Evolutionary conservation across 2,797 vertebrate genomes (phyloP), one percentile per base, ranked within the genome.

Genomic region (Oreochromis mossambicus): DNA sequence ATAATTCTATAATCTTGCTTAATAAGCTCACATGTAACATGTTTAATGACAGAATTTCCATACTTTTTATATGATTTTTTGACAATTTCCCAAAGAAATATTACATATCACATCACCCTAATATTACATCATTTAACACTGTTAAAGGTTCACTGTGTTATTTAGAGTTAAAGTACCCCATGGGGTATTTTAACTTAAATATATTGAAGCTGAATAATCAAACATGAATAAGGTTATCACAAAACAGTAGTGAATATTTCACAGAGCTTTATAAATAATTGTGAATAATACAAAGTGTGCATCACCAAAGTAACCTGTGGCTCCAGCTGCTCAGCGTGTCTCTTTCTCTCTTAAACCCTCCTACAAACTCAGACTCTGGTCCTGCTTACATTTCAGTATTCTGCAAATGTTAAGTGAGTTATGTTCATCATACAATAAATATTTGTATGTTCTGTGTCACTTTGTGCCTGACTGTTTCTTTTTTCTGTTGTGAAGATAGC

Each of bases 31-130:
- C 7, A 3, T 38, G 58, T 21, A 63, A 38, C 34, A 21, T 63
- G 63, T 68, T 66, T 24, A 68, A 14, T 41, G 36, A 68, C 12
- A 68, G 12, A 21, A 68, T 41, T 68, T 68, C 14, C 36, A 68
- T 41, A 9, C n/a, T 4, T 66, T 66, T 24, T 21, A 24, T 38
- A 4, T 68, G 11, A 68, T 4, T 7, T 32, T 32, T 34, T 34
- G 21, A 61, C 5, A 32, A 19, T 61, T 32, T 61, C 19, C 19
- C 4, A 2, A 0, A 0, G 21, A 63, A 36, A n/a, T 13, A 5
- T 63, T 38, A 63, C 4, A 5, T 29, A 38, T 38, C 58, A 38
- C 11, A 63, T n/a, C 34, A 38, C 19, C 61, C 34, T 63, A 66
- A 4, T 1, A 41, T 66, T 41, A 66, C n/a, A 14, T 21, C 1